These are phyloP conservation scores for Campylorhamphus procurvoides DNA, from an alignment of 2,113 vertebrate genomes.

Conservation along the genomic window DNA sequence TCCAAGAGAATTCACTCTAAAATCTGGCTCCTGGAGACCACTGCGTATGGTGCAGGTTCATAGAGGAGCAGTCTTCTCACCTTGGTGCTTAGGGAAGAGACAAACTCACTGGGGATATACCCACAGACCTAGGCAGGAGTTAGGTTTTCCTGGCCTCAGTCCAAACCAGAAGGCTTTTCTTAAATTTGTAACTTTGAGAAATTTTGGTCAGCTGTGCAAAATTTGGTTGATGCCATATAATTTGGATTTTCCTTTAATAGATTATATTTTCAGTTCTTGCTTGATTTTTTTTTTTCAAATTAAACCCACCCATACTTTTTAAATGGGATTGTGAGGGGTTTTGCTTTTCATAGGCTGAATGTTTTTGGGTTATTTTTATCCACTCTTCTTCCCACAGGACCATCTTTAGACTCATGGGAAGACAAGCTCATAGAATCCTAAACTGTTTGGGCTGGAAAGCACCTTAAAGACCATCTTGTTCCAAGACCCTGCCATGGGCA, in stretches of 20 bases:
- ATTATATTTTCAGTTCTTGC: background rate
- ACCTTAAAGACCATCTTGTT: background rate
- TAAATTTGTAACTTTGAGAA: background rate
- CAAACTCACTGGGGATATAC: background rate
- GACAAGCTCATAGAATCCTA: background rate
- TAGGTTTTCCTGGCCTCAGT: background rate
- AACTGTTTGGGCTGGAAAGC: no score
- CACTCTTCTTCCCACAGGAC: background rate
- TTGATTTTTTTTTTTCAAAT: background rate
- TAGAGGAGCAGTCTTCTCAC: background rate
- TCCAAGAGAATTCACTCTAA: conserved; percentile 35
- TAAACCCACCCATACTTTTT: rapidly evolving
- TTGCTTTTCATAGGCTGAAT: background rate
- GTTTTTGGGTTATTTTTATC: background rate
- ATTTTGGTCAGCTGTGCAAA: background rate
- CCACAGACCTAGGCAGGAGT: rapidly evolving
- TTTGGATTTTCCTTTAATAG: background rate
- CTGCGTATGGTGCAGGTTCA: background rate
- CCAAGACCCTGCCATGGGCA: background rate
- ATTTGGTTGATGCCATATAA: background rate
- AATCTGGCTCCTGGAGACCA: conserved; percentile 59
- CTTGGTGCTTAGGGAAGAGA: background rate
- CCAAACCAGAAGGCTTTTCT: background rate
- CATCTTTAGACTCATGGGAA: rapidly evolving
- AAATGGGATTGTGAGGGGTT: background rate